Conservation (phyloP, 2,797 vertebrate species). For the Molothrus aeneus region DNA sequence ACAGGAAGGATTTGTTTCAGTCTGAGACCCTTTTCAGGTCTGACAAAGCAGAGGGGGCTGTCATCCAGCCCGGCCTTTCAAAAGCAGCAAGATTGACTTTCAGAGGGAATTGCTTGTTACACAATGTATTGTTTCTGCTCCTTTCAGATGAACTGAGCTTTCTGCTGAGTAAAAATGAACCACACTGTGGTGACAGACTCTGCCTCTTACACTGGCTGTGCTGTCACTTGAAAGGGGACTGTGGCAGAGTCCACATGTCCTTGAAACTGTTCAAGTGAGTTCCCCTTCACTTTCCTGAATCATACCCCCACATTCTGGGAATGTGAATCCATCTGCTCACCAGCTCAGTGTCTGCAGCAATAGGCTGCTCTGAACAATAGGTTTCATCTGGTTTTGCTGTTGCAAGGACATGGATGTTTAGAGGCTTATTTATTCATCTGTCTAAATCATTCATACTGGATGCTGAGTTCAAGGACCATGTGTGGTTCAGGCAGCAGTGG, state of each 20-base stretch:
- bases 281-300: background rate
- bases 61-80: background rate
- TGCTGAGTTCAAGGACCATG: background rate
- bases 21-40: background rate
- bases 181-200: constrained; percentile 72
- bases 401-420: background rate
- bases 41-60: background rate
- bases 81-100: background rate
- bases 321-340: background rate
- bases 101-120: background rate
- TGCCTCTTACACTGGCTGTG: constrained; percentile 78
- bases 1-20: background rate
- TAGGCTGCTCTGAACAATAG: background rate
- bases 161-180: constrained; percentile 69
- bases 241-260: constrained; percentile 86
- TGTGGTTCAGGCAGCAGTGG: background rate
- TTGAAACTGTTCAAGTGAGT: constrained; percentile 91
- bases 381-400: background rate
- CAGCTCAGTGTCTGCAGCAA: background rate
- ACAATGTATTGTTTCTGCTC: background rate
- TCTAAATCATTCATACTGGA: background rate
- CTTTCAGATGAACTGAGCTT: constrained; percentile 71
- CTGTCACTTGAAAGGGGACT: constrained; percentile 81
- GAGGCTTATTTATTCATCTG: background rate
- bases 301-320: background rate